Conservation (phyloP, 2,888 invertebrate genomes). For the Caradrina clavipalpis region DNA sequence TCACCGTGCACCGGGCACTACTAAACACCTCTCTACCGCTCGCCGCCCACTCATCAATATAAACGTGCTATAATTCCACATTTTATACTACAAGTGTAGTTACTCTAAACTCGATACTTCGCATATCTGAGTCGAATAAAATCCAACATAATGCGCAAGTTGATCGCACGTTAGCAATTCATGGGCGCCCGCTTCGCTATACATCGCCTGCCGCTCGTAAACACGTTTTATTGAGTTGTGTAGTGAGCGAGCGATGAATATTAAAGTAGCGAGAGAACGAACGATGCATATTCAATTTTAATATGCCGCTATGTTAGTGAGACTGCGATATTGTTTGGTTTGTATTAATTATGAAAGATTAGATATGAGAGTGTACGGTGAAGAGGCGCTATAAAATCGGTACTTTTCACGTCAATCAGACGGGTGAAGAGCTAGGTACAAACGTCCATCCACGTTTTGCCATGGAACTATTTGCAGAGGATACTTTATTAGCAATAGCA, state of each 20-base stretch:
- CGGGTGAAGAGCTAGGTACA: background rate
- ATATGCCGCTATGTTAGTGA: slow-evolving; percentile 64
- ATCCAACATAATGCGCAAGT: slow-evolving; percentile 59
- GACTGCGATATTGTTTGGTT: slow-evolving; percentile 42
- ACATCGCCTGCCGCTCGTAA: slow-evolving; percentile 82
- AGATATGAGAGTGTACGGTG: too few relatives aligned
- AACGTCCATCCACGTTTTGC: too few relatives aligned
- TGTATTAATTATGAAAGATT: slow-evolving; percentile 39
- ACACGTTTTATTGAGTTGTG: slow-evolving; percentile 83
- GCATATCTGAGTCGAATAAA: slow-evolving; percentile 63
- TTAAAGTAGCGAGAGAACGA: slow-evolving; percentile 74
- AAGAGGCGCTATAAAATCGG: background rate
- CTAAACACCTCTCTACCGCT: background rate
- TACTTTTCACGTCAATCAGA: background rate
- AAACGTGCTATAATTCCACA: slow-evolving; percentile 39
- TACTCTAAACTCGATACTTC: slow-evolving; percentile 53
- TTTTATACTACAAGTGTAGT: slow-evolving; percentile 41
- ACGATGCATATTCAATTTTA: slow-evolving; percentile 81
- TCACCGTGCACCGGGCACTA: too few relatives aligned
- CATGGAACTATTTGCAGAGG: too few relatives aligned
- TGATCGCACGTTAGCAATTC: slow-evolving; percentile 78
- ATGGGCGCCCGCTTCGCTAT: slow-evolving; percentile 73
- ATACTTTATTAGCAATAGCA: too few relatives aligned
- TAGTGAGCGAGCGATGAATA: slow-evolving; percentile 83
- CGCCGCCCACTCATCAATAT: slow-evolving; percentile 7